Evolutionary conservation across 1,140 invertebrate genomes (phyloP).

Genomic region (Eufriesea mexicana): DNA sequence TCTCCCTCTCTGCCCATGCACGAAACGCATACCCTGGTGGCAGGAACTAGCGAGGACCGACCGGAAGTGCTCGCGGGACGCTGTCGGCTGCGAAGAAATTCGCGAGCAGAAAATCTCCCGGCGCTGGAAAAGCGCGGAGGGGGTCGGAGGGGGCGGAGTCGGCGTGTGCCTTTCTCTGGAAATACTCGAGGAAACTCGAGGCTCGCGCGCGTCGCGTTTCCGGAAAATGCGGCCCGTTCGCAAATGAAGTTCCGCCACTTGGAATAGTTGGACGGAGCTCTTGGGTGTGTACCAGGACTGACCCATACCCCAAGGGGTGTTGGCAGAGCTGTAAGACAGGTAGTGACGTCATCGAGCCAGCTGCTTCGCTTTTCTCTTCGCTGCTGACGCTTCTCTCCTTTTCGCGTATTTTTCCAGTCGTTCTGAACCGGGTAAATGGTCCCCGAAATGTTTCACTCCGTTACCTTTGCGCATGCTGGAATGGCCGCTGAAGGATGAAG

Average conservation of each 20-base stretch:
- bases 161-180: neutral
- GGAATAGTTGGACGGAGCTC: slow-evolving; percentile 43
- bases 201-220: neutral
- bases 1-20: no score
- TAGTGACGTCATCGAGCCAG: slow-evolving; percentile 77
- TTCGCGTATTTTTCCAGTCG: neutral
- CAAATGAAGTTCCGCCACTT: slow-evolving; percentile 56
- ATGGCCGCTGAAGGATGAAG: neutral
- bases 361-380: slow-evolving; percentile 67
- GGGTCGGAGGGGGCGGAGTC: neutral
- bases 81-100: neutral
- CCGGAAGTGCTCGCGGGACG: neutral
- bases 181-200: slow-evolving; percentile 6
- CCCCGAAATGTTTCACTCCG: neutral
- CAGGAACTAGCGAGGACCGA: neutral
- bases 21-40: rapidly evolving
- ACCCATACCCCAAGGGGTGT: slow-evolving; percentile 73
- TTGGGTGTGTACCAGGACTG: slow-evolving; percentile 58
- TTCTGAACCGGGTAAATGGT: neutral
- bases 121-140: no score
- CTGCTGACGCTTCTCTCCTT: neutral
- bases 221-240: neutral
- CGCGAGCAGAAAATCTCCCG: neutral
- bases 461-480: neutral
- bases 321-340: slow-evolving; percentile 74